These are phyloP conservation scores for Corythoichthys intestinalis DNA, from an alignment of 2,113 vertebrate genomes.

Conservation along the genomic window DNA sequence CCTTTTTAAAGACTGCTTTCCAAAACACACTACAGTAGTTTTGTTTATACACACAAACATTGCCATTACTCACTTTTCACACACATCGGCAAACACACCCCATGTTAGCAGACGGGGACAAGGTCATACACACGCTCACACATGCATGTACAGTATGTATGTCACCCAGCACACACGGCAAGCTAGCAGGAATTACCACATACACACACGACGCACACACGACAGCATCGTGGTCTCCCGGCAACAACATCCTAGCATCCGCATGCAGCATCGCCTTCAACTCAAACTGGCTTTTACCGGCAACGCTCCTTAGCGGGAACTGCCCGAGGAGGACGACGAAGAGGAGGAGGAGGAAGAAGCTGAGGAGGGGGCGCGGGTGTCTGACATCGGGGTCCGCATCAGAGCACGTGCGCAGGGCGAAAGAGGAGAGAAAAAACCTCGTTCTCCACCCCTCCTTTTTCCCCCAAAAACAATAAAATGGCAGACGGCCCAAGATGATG, in stretches of 20 bases:
- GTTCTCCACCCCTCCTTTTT: neutral
- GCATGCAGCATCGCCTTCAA: conserved; percentile 9
- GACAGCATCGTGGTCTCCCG: conserved; percentile 40
- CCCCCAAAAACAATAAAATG: conserved; percentile 60
- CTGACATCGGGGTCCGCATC: conserved; percentile 20
- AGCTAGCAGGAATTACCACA: conserved; percentile 44
- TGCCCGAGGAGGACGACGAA: conserved; percentile 28
- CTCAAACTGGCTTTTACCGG: conserved; percentile 41
- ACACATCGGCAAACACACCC: neutral
- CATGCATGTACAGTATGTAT: conserved; percentile 16
- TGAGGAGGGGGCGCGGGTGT: conserved; percentile 16
- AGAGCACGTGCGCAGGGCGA: conserved; percentile 17
- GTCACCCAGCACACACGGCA: conserved; percentile 42
- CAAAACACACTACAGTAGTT: neutral
- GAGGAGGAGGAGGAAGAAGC: conserved; percentile 27
- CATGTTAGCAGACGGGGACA: conserved; percentile 10
- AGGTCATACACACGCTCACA: conserved; percentile 46
- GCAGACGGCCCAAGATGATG: conserved; percentile 39
- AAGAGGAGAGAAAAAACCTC: conserved; percentile 15
- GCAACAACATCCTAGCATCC: conserved; percentile 25
- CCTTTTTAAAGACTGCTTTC: neutral
- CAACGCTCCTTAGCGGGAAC: conserved; percentile 28
- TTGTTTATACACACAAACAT: neutral
- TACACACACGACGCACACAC: conserved; percentile 15
- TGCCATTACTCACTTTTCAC: conserved; percentile 5